Evolutionary conservation across 2,113 vertebrate genomes (phyloP).

Genomic region (Thalassoma bifasciatum): DNA sequence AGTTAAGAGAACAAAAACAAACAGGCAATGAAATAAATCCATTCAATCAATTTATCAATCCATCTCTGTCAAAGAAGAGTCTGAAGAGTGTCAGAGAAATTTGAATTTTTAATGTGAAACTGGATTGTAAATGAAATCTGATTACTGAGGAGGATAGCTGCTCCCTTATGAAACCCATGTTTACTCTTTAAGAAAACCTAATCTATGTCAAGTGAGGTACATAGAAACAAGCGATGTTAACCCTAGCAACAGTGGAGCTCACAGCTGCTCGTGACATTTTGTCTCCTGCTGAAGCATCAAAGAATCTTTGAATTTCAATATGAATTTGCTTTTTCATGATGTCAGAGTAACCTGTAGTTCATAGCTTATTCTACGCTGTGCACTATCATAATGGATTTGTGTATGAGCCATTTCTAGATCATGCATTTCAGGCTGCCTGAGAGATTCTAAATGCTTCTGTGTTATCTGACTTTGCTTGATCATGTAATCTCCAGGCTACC

Average conservation of each 20-base stretch:
- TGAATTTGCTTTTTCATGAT: background rate
- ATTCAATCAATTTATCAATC: background rate
- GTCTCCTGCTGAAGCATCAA: no score
- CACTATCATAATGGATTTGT: background rate
- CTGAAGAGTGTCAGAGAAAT: background rate
- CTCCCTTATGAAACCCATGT: background rate
- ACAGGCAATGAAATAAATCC: background rate
- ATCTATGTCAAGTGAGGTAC: background rate
- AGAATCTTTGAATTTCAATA: background rate
- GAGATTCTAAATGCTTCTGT: slow-evolving; percentile 8
- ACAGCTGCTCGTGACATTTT: background rate
- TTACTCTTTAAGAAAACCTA: background rate
- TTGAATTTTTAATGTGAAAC: background rate
- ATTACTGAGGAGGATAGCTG: background rate
- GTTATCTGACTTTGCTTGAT: slow-evolving; percentile 53
- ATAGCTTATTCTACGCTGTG: no score
- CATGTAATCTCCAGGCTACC: slow-evolving; percentile 45
- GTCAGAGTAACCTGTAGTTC: background rate
- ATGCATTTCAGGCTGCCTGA: background rate
- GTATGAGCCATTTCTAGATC: background rate
- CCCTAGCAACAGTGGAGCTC: no score
- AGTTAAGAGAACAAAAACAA: background rate
- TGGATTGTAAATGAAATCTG: background rate
- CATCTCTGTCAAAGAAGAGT: background rate
- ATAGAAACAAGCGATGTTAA: background rate